Evolutionary conservation across 1,140 invertebrate genomes (phyloP), one percentile per base, ranked within the genome.

Genomic region (Neodiprion pinetum): DNA sequence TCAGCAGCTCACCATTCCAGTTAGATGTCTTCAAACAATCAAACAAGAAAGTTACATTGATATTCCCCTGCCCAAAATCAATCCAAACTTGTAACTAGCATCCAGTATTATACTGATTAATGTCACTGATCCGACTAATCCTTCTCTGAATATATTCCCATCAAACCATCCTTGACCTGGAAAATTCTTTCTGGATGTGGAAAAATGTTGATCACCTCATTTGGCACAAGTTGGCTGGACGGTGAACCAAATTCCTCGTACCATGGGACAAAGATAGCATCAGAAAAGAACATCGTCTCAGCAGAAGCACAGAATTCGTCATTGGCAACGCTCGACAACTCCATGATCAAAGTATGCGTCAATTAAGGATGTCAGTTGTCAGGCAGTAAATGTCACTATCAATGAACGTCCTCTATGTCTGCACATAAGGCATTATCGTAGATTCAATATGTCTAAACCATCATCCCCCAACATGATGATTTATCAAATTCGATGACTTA

Each of bases 261-360:
- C n/a, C 53, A 17, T 14, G 53, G 53, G 53, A 61, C 11, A 61
- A 61, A 61, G 67, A 69, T 23, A 69, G 21, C 67, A 14, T 69
- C 67, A 69, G 67, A 69, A 23, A 47, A 69, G 67, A 69, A 12
- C 14, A 21, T 69, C 14, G 67, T 69, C 67, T 14, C 23, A 14
- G 70, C 23, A 4, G 48, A 47, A 71, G 70, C 40, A 71, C 70
- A 47, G 48, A 47, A 71, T 21, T 71, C 70, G 70, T 21, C n/a
- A 71, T 47, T 21, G 70, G 70, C 40, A 23, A 47, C 67, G 67
- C 14, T 47, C 84, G 79, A 77, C 83, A 76, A 61, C 80, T 79
- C 61, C 79, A 83, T 81, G 75, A 81, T 82, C 83, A 86, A 87
- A 87, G 85, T 87, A 86, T 86, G 86, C 84, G 84, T 83, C 77